Evolutionary conservation across 2,113 vertebrate species (phyloP).

Genomic region (Anguilla rostrata): DNA sequence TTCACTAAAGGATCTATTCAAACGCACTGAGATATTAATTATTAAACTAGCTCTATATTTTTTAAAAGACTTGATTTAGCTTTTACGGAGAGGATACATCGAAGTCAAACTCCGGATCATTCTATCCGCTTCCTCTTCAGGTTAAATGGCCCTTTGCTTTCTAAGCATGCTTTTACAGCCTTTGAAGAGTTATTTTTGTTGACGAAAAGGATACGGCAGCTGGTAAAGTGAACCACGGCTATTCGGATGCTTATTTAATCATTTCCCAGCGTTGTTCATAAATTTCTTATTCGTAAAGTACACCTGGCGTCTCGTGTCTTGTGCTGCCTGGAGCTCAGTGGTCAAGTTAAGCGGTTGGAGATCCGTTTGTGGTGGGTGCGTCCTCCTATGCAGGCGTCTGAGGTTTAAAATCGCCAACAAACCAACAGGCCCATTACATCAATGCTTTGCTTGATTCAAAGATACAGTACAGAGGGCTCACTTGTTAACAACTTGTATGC

Average conservation of each 20-base stretch:
- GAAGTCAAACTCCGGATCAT: slow-evolving; percentile 53
- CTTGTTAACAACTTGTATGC: slow-evolving; percentile 76
- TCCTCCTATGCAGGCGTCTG: slow-evolving; percentile 38
- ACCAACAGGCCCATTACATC: slow-evolving; percentile 57
- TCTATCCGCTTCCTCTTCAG: slow-evolving; percentile 50
- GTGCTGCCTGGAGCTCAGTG: slow-evolving; percentile 61
- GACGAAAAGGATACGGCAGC: slow-evolving; percentile 72
- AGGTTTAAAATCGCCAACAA: slow-evolving; percentile 64
- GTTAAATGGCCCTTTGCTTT: slow-evolving; percentile 73
- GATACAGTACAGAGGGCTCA: slow-evolving; percentile 64
- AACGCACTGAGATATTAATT: slow-evolving; percentile 69
- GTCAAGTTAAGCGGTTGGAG: slow-evolving; percentile 26
- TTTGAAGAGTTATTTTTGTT: slow-evolving; percentile 76
- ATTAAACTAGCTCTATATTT: slow-evolving; percentile 73
- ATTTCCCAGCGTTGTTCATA: slow-evolving; percentile 69
- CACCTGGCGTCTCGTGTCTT: slow-evolving; percentile 58
- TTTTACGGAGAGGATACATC: slow-evolving; percentile 49
- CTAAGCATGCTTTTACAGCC: slow-evolving; percentile 72
- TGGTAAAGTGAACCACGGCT: slow-evolving; percentile 59
- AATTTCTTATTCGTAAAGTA: slow-evolving; percentile 73
- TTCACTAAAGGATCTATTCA: slow-evolving; percentile 71
- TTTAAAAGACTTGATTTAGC: slow-evolving; percentile 75
- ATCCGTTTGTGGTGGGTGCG: slow-evolving; percentile 38
- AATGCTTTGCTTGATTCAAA: slow-evolving; percentile 63
- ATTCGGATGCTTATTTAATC: slow-evolving; percentile 68